Evolutionary conservation across 2,888 invertebrate species (phyloP).

Genomic region (Plebejus argus): DNA sequence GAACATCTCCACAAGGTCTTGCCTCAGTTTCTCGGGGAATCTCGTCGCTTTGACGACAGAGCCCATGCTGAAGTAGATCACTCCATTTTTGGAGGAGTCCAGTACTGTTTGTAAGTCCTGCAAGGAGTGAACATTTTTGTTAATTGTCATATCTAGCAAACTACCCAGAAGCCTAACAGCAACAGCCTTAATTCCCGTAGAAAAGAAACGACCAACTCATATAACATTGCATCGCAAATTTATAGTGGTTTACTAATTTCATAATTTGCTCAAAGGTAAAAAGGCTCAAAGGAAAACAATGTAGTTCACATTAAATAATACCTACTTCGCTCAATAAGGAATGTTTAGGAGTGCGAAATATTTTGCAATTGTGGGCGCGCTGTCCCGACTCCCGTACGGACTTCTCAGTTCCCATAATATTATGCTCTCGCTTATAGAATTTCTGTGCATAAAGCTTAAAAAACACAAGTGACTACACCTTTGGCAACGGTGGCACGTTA

Average conservation of each 20-base stretch:
- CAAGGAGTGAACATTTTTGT: background rate
- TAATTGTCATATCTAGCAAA: background rate
- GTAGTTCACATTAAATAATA: too few species aligned
- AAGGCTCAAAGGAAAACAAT: too few species aligned
- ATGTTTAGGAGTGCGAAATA: too few species aligned
- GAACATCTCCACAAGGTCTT: conserved; percentile 51
- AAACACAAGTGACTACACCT: conserved; percentile 36
- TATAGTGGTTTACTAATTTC: too few species aligned
- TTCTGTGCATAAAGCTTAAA: too few species aligned
- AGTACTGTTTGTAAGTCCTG: conserved; percentile 54
- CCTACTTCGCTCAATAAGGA: too few species aligned
- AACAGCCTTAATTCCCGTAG: background rate
- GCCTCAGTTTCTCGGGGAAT: conserved; percentile 48
- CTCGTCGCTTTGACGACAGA: conserved; percentile 51
- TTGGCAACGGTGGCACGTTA: conserved; percentile 40
- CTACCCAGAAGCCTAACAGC: background rate
- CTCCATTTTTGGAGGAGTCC: conserved; percentile 54
- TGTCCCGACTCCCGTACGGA: too few species aligned
- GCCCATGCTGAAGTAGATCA: conserved; percentile 62
- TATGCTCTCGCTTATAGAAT: too few species aligned
- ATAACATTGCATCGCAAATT: too few species aligned
- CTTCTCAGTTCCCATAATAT: too few species aligned
- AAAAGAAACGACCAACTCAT: background rate
- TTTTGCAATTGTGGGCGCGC: too few species aligned
- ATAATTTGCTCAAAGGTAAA: too few species aligned